Conservation (phyloP, 2,113 vertebrate species). For the Chunga burmeisteri region DNA sequence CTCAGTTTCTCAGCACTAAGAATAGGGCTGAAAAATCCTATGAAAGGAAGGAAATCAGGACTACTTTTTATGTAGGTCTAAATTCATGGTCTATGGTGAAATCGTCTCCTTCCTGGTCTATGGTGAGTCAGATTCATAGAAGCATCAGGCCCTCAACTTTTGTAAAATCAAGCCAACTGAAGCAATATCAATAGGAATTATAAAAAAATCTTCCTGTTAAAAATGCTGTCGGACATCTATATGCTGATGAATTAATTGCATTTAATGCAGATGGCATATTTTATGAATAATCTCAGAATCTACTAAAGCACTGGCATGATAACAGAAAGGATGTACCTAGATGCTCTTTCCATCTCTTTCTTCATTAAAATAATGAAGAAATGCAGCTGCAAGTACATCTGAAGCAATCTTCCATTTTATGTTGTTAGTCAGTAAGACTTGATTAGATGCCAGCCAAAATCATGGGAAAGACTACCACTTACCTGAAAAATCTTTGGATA, state of each 20-base stretch:
- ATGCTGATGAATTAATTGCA: neutral
- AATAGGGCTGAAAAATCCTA: neutral
- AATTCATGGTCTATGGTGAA: neutral
- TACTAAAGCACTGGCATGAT: neutral
- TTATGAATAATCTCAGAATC: neutral
- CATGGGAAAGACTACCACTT: neutral
- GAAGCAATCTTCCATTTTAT: neutral
- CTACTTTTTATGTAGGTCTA: neutral
- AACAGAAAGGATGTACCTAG: neutral
- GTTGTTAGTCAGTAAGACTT: neutral
- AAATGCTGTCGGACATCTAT: neutral
- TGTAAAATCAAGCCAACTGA: neutral
- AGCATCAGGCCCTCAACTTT: neutral
- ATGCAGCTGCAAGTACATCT: neutral
- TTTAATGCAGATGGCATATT: neutral
- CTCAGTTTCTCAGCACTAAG: neutral
- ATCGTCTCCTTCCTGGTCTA: neutral
- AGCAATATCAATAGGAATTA: neutral
- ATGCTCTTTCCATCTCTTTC: neutral
- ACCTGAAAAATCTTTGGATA: neutral
- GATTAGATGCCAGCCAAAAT: neutral
- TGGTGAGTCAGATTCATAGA: neutral
- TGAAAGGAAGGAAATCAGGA: neutral
- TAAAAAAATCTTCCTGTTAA: neutral
- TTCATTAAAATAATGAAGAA: neutral